These are phyloP conservation scores for Polypedilum vanderplanki DNA, from an alignment of 1,140 invertebrate genomes.

Conservation along the genomic window DNA sequence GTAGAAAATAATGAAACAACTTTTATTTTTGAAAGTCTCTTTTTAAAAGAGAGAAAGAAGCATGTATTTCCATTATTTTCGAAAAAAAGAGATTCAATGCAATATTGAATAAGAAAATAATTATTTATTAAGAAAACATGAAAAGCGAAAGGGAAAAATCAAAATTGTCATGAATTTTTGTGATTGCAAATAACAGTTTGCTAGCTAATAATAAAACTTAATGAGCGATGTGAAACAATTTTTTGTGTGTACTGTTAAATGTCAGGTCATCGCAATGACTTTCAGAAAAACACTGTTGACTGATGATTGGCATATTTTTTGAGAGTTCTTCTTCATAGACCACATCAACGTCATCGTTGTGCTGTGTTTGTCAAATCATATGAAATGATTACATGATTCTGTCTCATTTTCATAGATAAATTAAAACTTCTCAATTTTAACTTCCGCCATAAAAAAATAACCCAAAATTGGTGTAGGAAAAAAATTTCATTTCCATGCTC, in stretches of 20 bases:
- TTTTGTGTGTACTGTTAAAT: neutral
- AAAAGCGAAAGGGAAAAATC: neutral
- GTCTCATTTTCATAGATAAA: too few species aligned
- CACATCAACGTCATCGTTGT: neutral
- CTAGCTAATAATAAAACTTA: neutral
- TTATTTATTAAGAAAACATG: neutral
- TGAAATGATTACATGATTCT: too few species aligned
- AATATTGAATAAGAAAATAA: slow-evolving; percentile 8
- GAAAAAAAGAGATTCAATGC: slow-evolving; percentile 1
- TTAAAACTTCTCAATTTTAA: too few species aligned
- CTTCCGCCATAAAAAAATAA: too few species aligned
- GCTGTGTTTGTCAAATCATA: neutral
- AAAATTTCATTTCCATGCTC: too few species aligned
- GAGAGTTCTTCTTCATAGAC: neutral
- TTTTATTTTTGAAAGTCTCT: slow-evolving; percentile 1
- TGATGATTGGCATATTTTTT: neutral
- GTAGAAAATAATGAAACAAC: neutral
- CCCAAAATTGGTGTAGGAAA: too few species aligned
- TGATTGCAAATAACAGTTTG: neutral
- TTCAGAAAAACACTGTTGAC: neutral
- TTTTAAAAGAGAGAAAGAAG: neutral
- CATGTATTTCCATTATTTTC: neutral
- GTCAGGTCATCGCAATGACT: neutral
- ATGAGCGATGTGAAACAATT: neutral
- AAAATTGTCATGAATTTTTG: neutral